A percentile compares a stretch with the other conserved stretches of the same genome.
phyloP scores from a whole-genome alignment of 2,797 vertebrate species.

The Chrysocyon brachyurus region DNA sequence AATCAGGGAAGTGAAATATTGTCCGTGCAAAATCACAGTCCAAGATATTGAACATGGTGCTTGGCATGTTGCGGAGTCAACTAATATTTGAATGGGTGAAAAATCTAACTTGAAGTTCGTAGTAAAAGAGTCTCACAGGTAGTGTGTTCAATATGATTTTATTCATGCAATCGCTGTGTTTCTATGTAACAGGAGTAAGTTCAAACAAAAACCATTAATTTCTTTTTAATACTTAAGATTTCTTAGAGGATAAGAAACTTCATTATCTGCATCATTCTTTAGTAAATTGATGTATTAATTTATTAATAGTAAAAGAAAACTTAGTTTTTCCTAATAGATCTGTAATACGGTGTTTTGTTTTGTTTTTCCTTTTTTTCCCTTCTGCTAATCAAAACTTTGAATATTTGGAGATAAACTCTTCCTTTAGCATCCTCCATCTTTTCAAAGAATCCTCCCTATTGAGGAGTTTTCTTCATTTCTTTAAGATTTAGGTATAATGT shows the following conservation, averaged over 20 bases:
- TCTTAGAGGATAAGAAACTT: not conserved
- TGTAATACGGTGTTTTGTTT: not conserved
- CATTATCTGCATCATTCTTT: slow-evolving; percentile 38
- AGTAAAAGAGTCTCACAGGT: not conserved
- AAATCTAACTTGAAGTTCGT: slow-evolving; percentile 22
- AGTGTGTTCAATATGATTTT: not conserved
- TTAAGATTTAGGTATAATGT: not conserved
- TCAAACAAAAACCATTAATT: slow-evolving; percentile 21
- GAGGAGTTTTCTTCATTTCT: not conserved
- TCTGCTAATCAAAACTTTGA: not conserved
- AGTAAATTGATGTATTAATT: slow-evolving; percentile 22
- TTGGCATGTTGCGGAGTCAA: not conserved
- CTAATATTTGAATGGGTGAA: slow-evolving; percentile 15
- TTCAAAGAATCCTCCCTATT: not conserved
- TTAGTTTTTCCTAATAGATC: not conserved
- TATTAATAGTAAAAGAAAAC: not conserved
- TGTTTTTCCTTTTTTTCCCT: not conserved
- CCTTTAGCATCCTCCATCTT: not conserved
- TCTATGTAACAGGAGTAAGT: slow-evolving; percentile 11
- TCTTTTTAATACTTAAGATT: not conserved
- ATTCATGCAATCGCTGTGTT: not conserved
- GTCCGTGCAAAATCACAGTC: not conserved
- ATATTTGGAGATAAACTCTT: not conserved
- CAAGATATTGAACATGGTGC: not conserved
- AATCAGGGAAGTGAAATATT: not conserved